Evolutionary conservation across 64 coral and sea anemone genomes (phyloP).

Genomic region (Montipora capricornis): DNA sequence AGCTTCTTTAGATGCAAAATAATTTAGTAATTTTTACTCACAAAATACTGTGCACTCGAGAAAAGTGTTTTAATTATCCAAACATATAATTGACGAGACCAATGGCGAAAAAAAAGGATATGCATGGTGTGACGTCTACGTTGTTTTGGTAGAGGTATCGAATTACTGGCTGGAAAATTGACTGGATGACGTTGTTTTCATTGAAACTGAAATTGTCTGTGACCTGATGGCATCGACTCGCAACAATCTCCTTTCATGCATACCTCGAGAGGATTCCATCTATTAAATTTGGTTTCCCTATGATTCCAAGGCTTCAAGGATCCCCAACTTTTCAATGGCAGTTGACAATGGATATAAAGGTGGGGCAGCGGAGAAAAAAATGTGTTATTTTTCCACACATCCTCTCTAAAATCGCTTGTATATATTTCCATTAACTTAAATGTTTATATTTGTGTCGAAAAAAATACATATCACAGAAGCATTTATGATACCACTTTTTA

Average conservation of each 20-base stretch:
- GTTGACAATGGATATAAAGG: constrained; percentile 23
- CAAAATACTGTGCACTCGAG: no score
- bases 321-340: not conserved
- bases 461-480: not conserved
- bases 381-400: no score
- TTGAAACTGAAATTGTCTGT: not conserved
- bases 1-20: not conserved
- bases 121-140: not conserved
- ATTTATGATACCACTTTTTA: not conserved
- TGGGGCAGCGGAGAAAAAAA: not conserved
- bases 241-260: not conserved
- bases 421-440: no score
- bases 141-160: not conserved
- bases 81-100: no score
- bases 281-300: not conserved
- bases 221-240: not conserved
- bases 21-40: no score
- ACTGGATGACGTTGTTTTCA: not conserved
- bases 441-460: no score
- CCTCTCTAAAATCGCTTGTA: not conserved
- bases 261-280: not conserved
- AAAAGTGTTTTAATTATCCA: no score
- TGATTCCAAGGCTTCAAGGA: not conserved
- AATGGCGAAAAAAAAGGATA: no score
- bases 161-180: not conserved